A percentile compares a stretch with the other conserved stretches of the same genome.
phyloP scores from a whole-genome alignment of 2,888 invertebrate genomes.

The Amiota mariae region DNA sequence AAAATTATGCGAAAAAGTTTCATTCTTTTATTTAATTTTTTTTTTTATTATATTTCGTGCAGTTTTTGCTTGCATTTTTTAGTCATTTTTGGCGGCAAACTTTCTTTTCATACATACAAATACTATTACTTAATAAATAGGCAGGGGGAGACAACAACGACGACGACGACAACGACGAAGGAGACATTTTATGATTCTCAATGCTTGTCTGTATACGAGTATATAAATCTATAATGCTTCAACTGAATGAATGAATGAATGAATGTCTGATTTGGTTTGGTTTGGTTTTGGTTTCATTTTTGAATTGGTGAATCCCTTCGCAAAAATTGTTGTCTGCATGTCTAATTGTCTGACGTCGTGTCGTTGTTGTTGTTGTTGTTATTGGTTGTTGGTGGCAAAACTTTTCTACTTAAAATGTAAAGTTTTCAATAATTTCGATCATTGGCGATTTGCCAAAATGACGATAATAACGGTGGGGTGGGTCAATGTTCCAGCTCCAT shows the following conservation, averaged over 20 bases:
- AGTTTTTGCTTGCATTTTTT: conserved; percentile 46
- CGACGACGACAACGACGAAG: neutral
- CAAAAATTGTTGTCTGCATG: conserved; percentile 51
- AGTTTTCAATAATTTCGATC: conserved; percentile 72
- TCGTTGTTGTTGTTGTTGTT: conserved; percentile 18
- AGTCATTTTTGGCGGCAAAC: conserved; percentile 35
- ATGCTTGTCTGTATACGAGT: conserved; percentile 28
- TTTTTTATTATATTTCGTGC: neutral
- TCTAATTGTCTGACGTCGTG: conserved; percentile 55
- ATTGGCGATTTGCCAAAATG: conserved; percentile 68
- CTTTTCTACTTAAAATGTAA: conserved; percentile 67
- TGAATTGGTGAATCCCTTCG: neutral
- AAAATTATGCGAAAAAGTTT: conserved; percentile 52
- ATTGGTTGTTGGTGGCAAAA: conserved; percentile 39
- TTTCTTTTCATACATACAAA: neutral
- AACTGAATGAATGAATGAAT: conserved; percentile 25
- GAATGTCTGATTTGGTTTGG: conserved; percentile 29
- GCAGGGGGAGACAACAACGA: neutral
- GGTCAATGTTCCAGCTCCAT: neutral
- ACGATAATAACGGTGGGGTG: conserved; percentile 20
- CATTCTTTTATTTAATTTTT: conserved; percentile 28
- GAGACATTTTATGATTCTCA: conserved; percentile 12
- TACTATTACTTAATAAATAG: neutral
- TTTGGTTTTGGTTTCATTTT: conserved; percentile 31
- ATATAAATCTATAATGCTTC: conserved; percentile 40